Base-by-base conservation (phyloP, 2,113 vertebrate genomes). In the Eulemur macaco region DNA sequence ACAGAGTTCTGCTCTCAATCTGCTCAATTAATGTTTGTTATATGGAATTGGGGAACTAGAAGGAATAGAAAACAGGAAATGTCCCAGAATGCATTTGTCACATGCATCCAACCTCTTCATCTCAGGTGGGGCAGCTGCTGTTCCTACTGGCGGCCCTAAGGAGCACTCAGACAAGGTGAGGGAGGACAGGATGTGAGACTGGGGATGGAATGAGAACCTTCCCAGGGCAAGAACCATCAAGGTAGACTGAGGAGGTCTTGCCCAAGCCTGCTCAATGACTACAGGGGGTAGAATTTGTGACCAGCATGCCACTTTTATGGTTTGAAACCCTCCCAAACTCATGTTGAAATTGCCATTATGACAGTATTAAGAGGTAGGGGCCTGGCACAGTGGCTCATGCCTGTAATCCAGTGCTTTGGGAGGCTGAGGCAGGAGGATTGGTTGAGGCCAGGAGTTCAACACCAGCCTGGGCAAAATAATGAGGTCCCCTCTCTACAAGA, bases 131-230 rank as follows among this genome's bases (percentile, higher is more conserved):
- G 25, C 4, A 25, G 9, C 60, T 34, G 8, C 60, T 52, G 20
- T 66, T 68, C 6, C 68, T 34, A 18, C 14, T 5, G 25, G 42
- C 42, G 15, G 0, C 47, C 13, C 8, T 39, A 45, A 47, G n/a
- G 60, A 73, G 20, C 21, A 37, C 42, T 13, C 17, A 5, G 8
- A 18, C 45, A n/a, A 85, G 21, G 52, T 0, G 12, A 5, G 4
- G 17, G 3, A 64, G 52, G 66, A 20, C 25, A 73, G 2, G 45
- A 42, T 0, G 0, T 27, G 23, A 31, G 20, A 5, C 18, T 1
- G 18, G 10, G 37, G 42, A 68, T 3, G 37, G 52, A 42, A 5
- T 1, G 3, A 87, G 42, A 71, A 68, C 18, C 34, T 6, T 64
- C 60, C 66, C 11, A 37, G 74, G 34, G 14, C 25, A 81, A 82